Conservation (phyloP, 2,113 vertebrate species). For the Petromus typicus region DNA sequence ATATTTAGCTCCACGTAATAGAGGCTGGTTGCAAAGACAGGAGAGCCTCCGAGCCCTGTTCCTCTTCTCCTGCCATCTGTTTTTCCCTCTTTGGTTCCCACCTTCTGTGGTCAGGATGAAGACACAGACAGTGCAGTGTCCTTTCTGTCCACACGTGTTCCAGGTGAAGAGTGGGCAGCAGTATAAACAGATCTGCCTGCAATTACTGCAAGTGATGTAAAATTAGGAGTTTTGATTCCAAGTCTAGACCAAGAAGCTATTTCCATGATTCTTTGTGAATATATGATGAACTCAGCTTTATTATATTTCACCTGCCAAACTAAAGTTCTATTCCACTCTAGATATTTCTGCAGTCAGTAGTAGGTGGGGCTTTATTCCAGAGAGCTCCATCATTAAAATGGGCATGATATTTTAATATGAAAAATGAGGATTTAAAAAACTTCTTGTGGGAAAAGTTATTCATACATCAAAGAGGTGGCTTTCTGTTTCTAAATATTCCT, state of each 20-base stretch:
- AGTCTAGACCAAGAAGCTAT: background rate
- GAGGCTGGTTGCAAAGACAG: background rate
- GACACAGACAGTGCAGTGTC: background rate
- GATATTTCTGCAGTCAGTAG: background rate
- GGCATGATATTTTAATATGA: background rate
- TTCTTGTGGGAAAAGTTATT: background rate
- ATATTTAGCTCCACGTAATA: too few relatives aligned
- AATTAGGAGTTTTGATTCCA: background rate
- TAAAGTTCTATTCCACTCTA: background rate
- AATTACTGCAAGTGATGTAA: background rate
- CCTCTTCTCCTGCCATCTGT: background rate
- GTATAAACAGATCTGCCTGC: background rate
- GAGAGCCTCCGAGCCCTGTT: rapidly evolving
- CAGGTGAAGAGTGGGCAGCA: background rate
- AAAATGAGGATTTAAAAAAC: background rate
- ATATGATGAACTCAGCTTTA: background rate
- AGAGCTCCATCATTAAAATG: background rate
- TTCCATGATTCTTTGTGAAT: background rate
- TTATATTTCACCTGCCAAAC: background rate
- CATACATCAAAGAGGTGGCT: background rate
- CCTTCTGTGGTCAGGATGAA: background rate
- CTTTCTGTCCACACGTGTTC: background rate
- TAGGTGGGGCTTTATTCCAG: background rate
- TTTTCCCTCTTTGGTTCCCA: background rate
- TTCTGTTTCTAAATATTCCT: background rate